Evolutionary conservation across 2,113 vertebrate species (phyloP).

Genomic region (Falcunculus frontatus): DNA sequence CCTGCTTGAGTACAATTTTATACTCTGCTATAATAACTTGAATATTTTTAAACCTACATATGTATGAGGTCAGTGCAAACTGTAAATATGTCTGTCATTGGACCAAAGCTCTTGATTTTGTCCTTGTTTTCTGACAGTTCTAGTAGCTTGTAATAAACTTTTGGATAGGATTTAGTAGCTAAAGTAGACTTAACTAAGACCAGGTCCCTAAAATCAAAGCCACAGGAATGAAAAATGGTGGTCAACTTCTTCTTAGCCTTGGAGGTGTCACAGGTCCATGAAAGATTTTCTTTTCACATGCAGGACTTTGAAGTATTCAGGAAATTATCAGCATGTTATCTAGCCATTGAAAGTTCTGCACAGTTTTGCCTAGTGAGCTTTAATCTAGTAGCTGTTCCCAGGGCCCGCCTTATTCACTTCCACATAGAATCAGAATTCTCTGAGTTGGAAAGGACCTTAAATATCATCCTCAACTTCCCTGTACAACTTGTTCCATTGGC

Average conservation of each 20-base stretch:
- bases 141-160: background rate
- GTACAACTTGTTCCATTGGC: background rate
- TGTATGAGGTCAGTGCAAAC: constrained; percentile 34
- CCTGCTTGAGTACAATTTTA: constrained; percentile 47
- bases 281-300: background rate
- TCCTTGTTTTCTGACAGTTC: constrained; percentile 38
- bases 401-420: background rate
- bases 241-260: background rate
- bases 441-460: background rate
- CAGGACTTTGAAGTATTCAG: background rate
- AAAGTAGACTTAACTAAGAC: background rate
- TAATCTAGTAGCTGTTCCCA: background rate
- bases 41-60: constrained; percentile 47
- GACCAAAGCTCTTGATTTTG: constrained; percentile 4
- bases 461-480: background rate
- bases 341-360: background rate
- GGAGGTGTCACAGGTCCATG: background rate
- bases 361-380: background rate
- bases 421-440: background rate
- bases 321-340: background rate
- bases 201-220: background rate
- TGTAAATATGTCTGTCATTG: constrained; percentile 53
- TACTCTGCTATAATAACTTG: constrained; percentile 26
- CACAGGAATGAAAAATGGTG: background rate
- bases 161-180: background rate